phyloP scores from a whole-genome alignment of 2,888 invertebrate genomes.

The Pocota personata region DNA sequence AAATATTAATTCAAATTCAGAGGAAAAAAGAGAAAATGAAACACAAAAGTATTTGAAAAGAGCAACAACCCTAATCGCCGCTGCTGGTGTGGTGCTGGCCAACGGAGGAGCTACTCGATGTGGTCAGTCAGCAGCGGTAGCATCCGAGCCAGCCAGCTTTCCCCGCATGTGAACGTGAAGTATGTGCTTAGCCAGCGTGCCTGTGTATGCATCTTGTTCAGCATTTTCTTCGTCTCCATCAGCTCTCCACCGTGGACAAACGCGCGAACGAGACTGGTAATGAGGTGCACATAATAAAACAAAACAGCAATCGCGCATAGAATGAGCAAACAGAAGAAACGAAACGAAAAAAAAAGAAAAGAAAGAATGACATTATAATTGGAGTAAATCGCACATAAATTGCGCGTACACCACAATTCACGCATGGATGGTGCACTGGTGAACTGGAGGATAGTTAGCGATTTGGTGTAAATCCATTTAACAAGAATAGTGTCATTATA shows the following conservation, averaged over 20 bases:
- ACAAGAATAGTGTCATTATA: neutral
- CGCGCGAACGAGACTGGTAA: slow-evolving; percentile 54
- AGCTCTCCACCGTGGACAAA: neutral
- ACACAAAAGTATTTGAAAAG: slow-evolving; percentile 65
- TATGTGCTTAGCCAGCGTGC: slow-evolving; percentile 50
- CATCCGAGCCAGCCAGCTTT: slow-evolving; percentile 59
- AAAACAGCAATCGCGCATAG: slow-evolving; percentile 39
- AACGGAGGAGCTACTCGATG: slow-evolving; percentile 37
- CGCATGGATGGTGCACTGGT: slow-evolving; percentile 42
- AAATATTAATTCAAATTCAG: slow-evolving; percentile 60
- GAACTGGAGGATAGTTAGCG: neutral
- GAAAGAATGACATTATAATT: slow-evolving; percentile 63
- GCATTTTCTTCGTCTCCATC: slow-evolving; percentile 28
- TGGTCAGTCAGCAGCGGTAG: slow-evolving; percentile 53
- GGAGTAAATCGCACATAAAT: slow-evolving; percentile 68
- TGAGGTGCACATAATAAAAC: slow-evolving; percentile 63
- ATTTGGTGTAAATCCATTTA: neutral
- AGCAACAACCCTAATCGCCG: slow-evolving; percentile 68
- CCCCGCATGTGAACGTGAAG: slow-evolving; percentile 54
- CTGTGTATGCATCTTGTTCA: slow-evolving; percentile 58
- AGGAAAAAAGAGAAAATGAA: slow-evolving; percentile 52
- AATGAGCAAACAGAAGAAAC: slow-evolving; percentile 47
- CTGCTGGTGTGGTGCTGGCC: slow-evolving; percentile 42
- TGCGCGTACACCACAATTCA: slow-evolving; percentile 53
- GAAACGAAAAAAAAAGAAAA: slow-evolving; percentile 11